phyloP scores from a whole-genome alignment of 2,113 vertebrate genomes.

The Megalops atlanticus region DNA sequence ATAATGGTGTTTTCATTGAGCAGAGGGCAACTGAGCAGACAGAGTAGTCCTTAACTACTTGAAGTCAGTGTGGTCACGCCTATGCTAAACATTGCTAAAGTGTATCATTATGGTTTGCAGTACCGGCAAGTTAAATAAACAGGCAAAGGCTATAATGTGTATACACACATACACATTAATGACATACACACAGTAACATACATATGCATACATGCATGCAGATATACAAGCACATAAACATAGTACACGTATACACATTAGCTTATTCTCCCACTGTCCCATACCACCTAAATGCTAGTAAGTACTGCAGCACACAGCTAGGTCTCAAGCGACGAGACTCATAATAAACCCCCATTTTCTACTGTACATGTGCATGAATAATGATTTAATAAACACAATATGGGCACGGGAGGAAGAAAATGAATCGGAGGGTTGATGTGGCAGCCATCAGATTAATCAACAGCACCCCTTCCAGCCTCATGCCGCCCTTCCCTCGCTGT shows the following conservation, averaged over 20 bases:
- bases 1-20: too few relatives aligned
- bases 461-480: background rate
- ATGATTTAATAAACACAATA: background rate
- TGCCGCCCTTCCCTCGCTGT: background rate
- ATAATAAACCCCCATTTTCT: background rate
- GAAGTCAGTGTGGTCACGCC: too few relatives aligned
- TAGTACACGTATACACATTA: too few relatives aligned
- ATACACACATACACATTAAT: background rate
- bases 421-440: constrained; percentile 17
- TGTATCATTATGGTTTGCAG: too few relatives aligned
- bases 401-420: background rate
- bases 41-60: too few relatives aligned
- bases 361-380: background rate
- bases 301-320: background rate
- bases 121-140: too few relatives aligned
- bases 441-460: constrained; percentile 14
- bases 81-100: too few relatives aligned
- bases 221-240: background rate
- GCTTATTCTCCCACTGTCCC: too few relatives aligned
- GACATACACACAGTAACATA: background rate
- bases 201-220: constrained; percentile 8
- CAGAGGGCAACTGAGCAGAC: too few relatives aligned
- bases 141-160: background rate
- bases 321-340: background rate
- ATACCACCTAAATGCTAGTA: background rate